A percentile compares a stretch with the other conserved stretches of the same genome.
These are phyloP conservation scores for Erynnis tages DNA, from an alignment of 2,888 invertebrate genomes.

Conservation along the genomic window DNA sequence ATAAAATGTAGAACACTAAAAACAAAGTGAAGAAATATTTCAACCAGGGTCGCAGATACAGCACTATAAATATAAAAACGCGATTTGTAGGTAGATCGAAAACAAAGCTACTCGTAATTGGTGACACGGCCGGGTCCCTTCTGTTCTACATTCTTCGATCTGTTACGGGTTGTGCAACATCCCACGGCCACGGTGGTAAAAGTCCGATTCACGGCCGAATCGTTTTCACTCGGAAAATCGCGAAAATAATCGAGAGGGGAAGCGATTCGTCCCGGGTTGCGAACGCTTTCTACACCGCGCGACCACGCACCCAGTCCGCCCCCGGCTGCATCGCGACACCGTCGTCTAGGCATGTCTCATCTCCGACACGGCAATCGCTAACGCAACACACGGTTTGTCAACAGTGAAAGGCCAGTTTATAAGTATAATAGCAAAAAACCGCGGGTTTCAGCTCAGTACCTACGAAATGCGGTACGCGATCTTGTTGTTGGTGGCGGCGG, in stretches of 20 bases:
- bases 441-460: conserved; percentile 47
- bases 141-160: conserved; percentile 14
- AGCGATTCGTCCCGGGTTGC: conserved; percentile 56
- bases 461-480: conserved; percentile 58
- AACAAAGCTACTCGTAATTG: conserved; percentile 10
- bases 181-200: conserved; percentile 46
- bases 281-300: conserved; percentile 62
- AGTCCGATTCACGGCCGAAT: conserved; percentile 58
- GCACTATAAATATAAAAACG: conserved; percentile 12
- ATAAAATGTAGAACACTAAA: neutral
- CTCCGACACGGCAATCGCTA: conserved; percentile 46
- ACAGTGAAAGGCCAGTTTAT: conserved; percentile 58
- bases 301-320: conserved; percentile 53
- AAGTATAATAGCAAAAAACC: conserved; percentile 67
- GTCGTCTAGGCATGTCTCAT: conserved; percentile 35
- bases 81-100: conserved; percentile 20
- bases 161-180: conserved; percentile 49
- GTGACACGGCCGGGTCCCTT: conserved; percentile 10
- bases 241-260: conserved; percentile 55
- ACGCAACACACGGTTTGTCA: conserved; percentile 47
- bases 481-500: conserved; percentile 49
- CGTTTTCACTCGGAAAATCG: conserved; percentile 63
- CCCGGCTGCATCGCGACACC: conserved; percentile 50
- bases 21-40: conserved; percentile 1
- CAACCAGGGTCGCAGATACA: conserved; percentile 4